A percentile compares a stretch with the other conserved stretches of the same genome.
phyloP scores from a whole-genome alignment of 1,140 invertebrate genomes.

The Sycophaga agraensis region DNA sequence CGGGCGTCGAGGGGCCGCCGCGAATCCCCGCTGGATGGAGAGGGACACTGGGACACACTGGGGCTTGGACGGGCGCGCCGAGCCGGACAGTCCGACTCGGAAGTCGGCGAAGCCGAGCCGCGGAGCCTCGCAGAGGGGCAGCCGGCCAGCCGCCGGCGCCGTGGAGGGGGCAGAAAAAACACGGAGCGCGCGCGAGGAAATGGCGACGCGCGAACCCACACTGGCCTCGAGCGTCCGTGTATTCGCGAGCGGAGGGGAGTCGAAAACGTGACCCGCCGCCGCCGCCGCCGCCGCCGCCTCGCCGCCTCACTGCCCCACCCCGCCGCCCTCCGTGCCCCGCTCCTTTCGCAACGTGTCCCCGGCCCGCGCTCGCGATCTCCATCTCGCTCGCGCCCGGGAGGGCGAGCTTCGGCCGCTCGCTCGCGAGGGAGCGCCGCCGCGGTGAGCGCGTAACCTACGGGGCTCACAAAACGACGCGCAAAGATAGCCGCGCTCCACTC shows the following conservation, averaged over 20 bases:
- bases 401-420: not conserved
- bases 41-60: no score
- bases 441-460: slow-evolving; percentile 58
- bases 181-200: slow-evolving; percentile 54
- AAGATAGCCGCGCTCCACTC: slow-evolving; percentile 54
- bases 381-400: not conserved
- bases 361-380: not conserved
- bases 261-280: not conserved
- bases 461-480: slow-evolving; percentile 76
- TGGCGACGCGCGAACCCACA: slow-evolving; percentile 66
- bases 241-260: not conserved
- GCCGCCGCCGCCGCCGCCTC: no score
- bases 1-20: no score
- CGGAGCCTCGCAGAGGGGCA: not conserved
- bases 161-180: not conserved
- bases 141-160: not conserved
- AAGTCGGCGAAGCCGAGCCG: no score
- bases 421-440: slow-evolving; percentile 4
- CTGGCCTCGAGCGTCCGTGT: not conserved
- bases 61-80: no score
- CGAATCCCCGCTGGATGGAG: no score
- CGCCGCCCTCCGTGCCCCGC: slow-evolving; percentile 43
- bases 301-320: no score
- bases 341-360: not conserved
- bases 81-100: no score